Evolutionary conservation across 1,140 invertebrate genomes (phyloP).

Genomic region (Drosophila ficusphila): DNA sequence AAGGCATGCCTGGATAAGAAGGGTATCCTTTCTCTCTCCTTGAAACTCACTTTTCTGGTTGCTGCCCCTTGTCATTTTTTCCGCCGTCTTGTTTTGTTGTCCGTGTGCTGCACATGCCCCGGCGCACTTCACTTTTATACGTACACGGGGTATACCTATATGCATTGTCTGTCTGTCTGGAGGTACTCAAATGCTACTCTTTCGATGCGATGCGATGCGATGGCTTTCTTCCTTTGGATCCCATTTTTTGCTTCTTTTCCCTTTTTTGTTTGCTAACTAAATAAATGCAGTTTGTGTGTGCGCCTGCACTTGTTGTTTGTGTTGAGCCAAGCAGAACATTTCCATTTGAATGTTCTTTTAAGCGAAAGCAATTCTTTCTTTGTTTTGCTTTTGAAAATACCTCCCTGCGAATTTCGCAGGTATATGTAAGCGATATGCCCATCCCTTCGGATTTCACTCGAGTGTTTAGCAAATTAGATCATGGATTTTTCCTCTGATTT

Average conservation of each 20-base stretch:
- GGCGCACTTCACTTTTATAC: constrained; percentile 71
- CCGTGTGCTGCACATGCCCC: constrained; percentile 10
- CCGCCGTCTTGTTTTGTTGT: constrained; percentile 28
- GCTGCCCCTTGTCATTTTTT: constrained; percentile 25
- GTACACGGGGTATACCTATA: constrained; percentile 27
- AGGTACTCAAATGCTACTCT: constrained; percentile 73
- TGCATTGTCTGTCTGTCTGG: constrained; percentile 68
- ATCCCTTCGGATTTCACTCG: constrained; percentile 11
- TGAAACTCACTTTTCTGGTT: not conserved
- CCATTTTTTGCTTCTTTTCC: constrained; percentile 27
- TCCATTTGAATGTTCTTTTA: constrained; percentile 83
- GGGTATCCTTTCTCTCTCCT: constrained; percentile 6
- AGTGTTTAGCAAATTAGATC: constrained; percentile 73
- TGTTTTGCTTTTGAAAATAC: constrained; percentile 70
- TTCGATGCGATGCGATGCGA: constrained; percentile 35
- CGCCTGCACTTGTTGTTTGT: constrained; percentile 79
- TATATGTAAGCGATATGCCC: constrained; percentile 25
- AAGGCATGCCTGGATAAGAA: not conserved
- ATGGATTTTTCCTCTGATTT: constrained; percentile 69
- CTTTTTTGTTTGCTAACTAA: constrained; percentile 69
- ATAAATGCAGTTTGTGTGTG: constrained; percentile 79
- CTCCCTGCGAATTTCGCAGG: constrained; percentile 28
- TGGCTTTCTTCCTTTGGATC: constrained; percentile 24
- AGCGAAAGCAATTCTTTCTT: constrained; percentile 81
- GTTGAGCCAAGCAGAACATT: constrained; percentile 82